Evolutionary conservation across 1,140 invertebrate genomes (phyloP), one percentile per base, ranked within the genome.

Genomic region (Melitaea cinxia): DNA sequence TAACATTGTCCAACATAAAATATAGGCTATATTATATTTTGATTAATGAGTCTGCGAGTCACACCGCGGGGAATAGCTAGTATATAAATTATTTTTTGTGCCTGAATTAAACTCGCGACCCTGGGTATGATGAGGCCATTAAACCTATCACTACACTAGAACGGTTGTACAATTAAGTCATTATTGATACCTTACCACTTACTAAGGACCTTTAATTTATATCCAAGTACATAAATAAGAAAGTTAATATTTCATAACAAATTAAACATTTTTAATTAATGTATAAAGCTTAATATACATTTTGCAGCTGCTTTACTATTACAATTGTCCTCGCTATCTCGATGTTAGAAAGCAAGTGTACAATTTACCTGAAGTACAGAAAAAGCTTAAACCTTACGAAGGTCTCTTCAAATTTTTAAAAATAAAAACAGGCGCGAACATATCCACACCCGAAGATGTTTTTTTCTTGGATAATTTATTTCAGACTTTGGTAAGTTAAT

Each of bases 381-480:
- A 68, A 12, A 75, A 67, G 62, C 14, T 91, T 0, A 65, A 79
- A 6, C 70, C 82, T 0, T 92, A 92, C 26, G 61, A 74, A 10
- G 65, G 67, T 1, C 56, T 93, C 9, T 91, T 89, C 47, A 52
- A 70, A 23, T 79, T 85, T 4, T 66, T 93, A 19, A 85, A 79
- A 2, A 26, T 69, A 21, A 77, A 87, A 53, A 91, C 91, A 5
- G 87, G 83, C 17, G 86, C 77, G 9, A 85, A 88, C 14, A 84
- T 93, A 10, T 78, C 83, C 0, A 91, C 77, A n/a, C 65, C 89
- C 0, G 82, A 88, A 28, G 89, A 92, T 19, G 80, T 92, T 19
- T 92, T 91, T 59, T 88, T 78, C 53, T 67, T 93, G 4, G 92
- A 93, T 65, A 92, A 93, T 42, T 77, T 91, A 49, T 89, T 93